These are phyloP conservation scores for Anthophora plumipes DNA, from an alignment of 2,888 invertebrate species.

Conservation along the genomic window DNA sequence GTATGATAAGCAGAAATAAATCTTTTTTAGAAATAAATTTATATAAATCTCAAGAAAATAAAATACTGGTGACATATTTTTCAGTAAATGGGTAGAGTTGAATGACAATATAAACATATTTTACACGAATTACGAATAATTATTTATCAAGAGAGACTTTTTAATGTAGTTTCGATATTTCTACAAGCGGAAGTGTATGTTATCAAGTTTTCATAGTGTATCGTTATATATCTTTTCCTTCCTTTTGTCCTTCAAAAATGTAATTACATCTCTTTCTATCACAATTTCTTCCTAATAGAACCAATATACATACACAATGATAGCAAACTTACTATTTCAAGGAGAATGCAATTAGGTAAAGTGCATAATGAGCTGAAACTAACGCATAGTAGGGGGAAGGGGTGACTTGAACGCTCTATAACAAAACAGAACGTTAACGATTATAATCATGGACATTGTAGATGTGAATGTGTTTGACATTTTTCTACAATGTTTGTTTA, in stretches of 20 bases:
- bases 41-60: too few species aligned
- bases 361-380: slow-evolving; percentile 29
- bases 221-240: background rate
- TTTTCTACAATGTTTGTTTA: background rate
- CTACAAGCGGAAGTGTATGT: too few species aligned
- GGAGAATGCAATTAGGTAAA: slow-evolving; percentile 43
- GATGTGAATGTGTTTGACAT: background rate
- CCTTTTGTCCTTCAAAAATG: background rate
- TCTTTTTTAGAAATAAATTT: too few species aligned
- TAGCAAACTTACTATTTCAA: background rate
- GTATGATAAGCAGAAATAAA: too few species aligned
- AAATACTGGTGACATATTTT: too few species aligned
- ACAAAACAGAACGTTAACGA: slow-evolving; percentile 23
- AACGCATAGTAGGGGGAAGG: background rate
- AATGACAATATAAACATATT: too few species aligned
- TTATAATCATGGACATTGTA: slow-evolving; percentile 18
- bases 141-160: too few species aligned
- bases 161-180: too few species aligned
- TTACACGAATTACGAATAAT: too few species aligned
- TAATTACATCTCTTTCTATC: background rate
- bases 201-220: background rate
- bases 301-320: background rate
- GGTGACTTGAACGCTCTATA: slow-evolving; percentile 4
- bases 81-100: too few species aligned
- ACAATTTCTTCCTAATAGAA: background rate